Evolutionary conservation across 2,888 invertebrate species (phyloP).

Genomic region (Cantharis rustica): DNA sequence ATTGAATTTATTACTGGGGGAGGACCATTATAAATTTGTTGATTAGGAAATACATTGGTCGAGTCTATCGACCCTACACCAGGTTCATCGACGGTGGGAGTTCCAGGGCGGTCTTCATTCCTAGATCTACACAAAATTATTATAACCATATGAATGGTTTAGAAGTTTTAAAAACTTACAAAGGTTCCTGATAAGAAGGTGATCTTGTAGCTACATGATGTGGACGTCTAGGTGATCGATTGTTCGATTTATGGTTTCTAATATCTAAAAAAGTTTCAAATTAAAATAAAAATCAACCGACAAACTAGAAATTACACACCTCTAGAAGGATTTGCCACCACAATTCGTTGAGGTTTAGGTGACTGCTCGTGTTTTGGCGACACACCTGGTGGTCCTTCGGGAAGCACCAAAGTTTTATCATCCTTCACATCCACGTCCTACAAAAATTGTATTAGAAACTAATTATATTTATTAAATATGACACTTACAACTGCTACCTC

Average conservation of each 20-base stretch:
- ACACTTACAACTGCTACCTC: slow-evolving; percentile 3
- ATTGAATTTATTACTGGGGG: slow-evolving; percentile 44
- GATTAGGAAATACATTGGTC: slow-evolving; percentile 14
- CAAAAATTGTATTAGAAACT: background rate
- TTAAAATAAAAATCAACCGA: background rate
- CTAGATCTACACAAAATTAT: slow-evolving; percentile 20
- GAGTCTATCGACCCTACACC: slow-evolving; percentile 36
- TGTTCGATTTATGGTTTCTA: slow-evolving; percentile 6
- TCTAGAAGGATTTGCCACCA: slow-evolving; percentile 27
- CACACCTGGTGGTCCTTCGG: slow-evolving; percentile 52
- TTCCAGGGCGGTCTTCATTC: slow-evolving; percentile 69
- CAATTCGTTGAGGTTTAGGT: slow-evolving; percentile 36
- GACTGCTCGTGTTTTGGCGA: slow-evolving; percentile 46
- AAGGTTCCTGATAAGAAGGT: slow-evolving; percentile 26
- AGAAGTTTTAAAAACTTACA: slow-evolving; percentile 5
- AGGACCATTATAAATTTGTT: slow-evolving; percentile 36
- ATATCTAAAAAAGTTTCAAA: background rate
- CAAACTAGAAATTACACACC: slow-evolving; percentile 2
- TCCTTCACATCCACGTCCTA: slow-evolving; percentile 31
- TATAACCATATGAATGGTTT: background rate
- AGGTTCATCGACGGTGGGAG: slow-evolving; percentile 72
- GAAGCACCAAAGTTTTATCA: slow-evolving; percentile 24
- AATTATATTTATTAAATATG: background rate
- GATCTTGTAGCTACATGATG: slow-evolving; percentile 21
- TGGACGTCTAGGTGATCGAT: slow-evolving; percentile 34